These are phyloP conservation scores for Cephus sareptanus DNA, from an alignment of 2,888 invertebrate species.

Conservation along the genomic window DNA sequence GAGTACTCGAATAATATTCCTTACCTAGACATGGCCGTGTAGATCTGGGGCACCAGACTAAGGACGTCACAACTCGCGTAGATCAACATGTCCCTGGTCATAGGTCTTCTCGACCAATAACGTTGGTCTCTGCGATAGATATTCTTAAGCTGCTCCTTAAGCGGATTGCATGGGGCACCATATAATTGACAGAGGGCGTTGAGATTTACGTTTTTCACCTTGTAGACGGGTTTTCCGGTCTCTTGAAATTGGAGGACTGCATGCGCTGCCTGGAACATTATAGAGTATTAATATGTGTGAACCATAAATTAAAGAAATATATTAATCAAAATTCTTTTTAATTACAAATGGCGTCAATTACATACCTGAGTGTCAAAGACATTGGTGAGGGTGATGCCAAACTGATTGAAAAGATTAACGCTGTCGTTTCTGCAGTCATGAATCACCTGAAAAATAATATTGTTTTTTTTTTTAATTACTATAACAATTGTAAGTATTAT, in stretches of 20 bases:
- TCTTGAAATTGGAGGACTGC: slow-evolving; percentile 92
- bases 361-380: slow-evolving; percentile 90
- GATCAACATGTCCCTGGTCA: slow-evolving; percentile 90
- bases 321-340: neutral
- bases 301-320: neutral
- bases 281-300: neutral
- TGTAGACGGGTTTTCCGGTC: slow-evolving; percentile 90
- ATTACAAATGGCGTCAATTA: neutral
- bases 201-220: slow-evolving; percentile 92
- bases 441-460: slow-evolving; percentile 72
- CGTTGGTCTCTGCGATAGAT: slow-evolving; percentile 87
- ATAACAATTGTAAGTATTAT: neutral
- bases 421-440: slow-evolving; percentile 95
- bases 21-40: slow-evolving; percentile 76
- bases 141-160: slow-evolving; percentile 90
- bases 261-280: slow-evolving; percentile 78
- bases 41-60: slow-evolving; percentile 86
- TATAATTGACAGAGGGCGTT: slow-evolving; percentile 92
- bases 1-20: slow-evolving; percentile 18
- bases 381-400: slow-evolving; percentile 82
- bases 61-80: slow-evolving; percentile 92
- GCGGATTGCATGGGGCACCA: slow-evolving; percentile 87
- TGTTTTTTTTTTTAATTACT: neutral
- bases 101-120: slow-evolving; percentile 89
- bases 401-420: slow-evolving; percentile 87